A percentile compares a stretch with the other conserved stretches of the same genome.
These are phyloP conservation scores for Pachydiplax longipennis DNA, from an alignment of 2,888 invertebrate species.

Conservation along the genomic window DNA sequence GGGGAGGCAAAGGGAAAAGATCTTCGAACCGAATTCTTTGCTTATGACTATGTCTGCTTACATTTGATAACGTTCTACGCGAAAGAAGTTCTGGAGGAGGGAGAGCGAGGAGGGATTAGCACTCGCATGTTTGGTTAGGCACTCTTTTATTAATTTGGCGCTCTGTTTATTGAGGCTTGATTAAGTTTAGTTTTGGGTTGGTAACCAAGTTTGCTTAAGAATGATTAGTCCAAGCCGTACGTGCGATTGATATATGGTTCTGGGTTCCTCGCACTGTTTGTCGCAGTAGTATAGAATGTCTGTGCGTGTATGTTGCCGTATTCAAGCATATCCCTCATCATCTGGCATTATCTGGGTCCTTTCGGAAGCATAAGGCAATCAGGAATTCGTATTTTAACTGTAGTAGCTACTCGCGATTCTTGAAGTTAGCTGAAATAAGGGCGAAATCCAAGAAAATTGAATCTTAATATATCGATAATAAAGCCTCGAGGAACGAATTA, in stretches of 20 bases:
- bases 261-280: not conserved
- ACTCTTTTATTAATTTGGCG: not conserved
- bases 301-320: too few species aligned
- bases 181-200: conserved; percentile 37
- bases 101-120: not conserved
- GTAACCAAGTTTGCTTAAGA: conserved; percentile 22
- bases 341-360: too few species aligned
- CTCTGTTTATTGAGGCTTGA: conserved; percentile 39
- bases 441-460: too few species aligned
- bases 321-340: too few species aligned
- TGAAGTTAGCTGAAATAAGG: too few species aligned
- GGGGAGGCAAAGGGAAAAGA: not conserved
- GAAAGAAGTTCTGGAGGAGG: not conserved
- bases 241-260: not conserved
- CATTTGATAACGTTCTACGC: conserved; percentile 7
- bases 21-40: not conserved
- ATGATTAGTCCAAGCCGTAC: not conserved
- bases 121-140: conserved; percentile 20
- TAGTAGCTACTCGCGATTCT: too few species aligned
- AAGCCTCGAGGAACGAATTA: too few species aligned
- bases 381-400: too few species aligned
- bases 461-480: too few species aligned
- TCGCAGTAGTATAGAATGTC: too few species aligned
- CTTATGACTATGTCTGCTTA: not conserved
- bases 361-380: too few species aligned